Evolutionary conservation across 2,888 invertebrate genomes (phyloP).

Genomic region (Pomacea canaliculata): DNA sequence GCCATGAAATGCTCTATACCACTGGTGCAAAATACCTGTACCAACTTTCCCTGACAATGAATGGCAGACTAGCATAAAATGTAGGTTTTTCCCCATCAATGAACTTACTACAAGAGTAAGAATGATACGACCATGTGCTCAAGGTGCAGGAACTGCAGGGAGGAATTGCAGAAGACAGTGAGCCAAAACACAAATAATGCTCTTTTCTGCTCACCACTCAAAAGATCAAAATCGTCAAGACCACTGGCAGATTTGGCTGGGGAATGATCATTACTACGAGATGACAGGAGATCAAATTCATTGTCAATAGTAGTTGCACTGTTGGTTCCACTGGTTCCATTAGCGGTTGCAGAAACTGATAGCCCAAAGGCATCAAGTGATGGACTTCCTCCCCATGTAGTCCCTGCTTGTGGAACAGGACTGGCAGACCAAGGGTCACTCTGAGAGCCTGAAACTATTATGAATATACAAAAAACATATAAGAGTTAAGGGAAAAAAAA

Average conservation of each 20-base stretch:
- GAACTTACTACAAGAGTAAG: conserved; percentile 10
- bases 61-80: neutral
- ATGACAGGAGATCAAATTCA: conserved; percentile 64
- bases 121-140: too few species aligned
- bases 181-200: too few species aligned
- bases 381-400: conserved; percentile 30
- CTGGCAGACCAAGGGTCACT: conserved; percentile 53
- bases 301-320: conserved; percentile 57
- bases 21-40: neutral
- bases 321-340: conserved; percentile 49
- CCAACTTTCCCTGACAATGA: neutral
- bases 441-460: conserved; percentile 14
- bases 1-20: neutral
- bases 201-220: conserved; percentile 38
- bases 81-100: conserved; percentile 22
- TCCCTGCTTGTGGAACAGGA: conserved; percentile 26
- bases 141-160: too few species aligned
- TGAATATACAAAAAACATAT: too few species aligned
- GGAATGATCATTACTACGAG: conserved; percentile 49
- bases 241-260: conserved; percentile 45
- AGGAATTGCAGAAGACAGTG: too few species aligned
- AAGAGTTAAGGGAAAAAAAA: too few species aligned
- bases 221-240: conserved; percentile 56
- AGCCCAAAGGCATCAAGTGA: conserved; percentile 35
- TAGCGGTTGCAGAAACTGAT: conserved; percentile 39